A percentile compares a stretch with the other conserved stretches of the same genome.
These are phyloP conservation scores for Oreochromis niloticus DNA, from an alignment of 2,113 vertebrate species.

Conservation along the genomic window DNA sequence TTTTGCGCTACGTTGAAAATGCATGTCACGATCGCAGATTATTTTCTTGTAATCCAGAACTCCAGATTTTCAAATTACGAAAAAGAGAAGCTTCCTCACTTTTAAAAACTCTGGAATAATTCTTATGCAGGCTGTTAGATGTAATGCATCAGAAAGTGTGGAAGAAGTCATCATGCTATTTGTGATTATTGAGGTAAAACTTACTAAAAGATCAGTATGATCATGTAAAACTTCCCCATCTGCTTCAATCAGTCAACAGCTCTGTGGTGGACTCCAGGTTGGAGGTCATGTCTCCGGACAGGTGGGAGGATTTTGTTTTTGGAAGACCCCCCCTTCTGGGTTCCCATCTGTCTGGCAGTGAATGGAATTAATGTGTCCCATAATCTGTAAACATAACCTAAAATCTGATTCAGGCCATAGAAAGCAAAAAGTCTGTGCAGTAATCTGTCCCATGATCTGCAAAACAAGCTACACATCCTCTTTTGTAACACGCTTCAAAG, in stretches of 20 bases:
- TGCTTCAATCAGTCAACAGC: constrained; percentile 11
- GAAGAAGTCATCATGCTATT: background rate
- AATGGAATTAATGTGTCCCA: too few relatives aligned
- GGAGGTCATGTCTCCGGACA: constrained; percentile 9
- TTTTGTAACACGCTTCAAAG: background rate
- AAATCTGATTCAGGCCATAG: too few relatives aligned
- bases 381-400: too few relatives aligned
- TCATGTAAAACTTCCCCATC: background rate
- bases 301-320: constrained; percentile 7
- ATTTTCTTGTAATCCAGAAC: too few relatives aligned
- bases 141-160: background rate
- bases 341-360: too few relatives aligned
- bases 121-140: background rate
- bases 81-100: background rate
- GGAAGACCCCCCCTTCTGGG: background rate
- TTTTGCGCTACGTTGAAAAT: background rate
- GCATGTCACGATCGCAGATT: too few relatives aligned
- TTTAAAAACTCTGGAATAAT: accelerated
- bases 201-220: background rate
- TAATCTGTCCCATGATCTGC: too few relatives aligned
- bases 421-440: too few relatives aligned
- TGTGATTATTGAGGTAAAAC: background rate
- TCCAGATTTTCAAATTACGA: background rate
- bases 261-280: constrained; percentile 38
- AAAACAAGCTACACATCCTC: too few relatives aligned